Evolutionary conservation across 2,113 vertebrate genomes (phyloP), one percentile per base, ranked within the genome.

Genomic region (Elaphurus davidianus): DNA sequence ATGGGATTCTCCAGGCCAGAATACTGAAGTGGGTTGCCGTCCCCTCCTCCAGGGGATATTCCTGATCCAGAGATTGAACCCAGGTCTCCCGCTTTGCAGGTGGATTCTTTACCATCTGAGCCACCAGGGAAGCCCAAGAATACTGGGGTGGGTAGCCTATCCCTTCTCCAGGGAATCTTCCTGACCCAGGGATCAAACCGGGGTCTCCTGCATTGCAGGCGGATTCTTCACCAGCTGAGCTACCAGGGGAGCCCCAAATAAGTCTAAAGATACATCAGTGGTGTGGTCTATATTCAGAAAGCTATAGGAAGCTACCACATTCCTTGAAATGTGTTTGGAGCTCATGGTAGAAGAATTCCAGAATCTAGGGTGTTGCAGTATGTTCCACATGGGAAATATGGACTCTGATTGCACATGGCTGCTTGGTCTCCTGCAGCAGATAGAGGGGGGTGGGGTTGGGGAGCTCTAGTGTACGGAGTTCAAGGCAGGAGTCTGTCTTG

Each of bases 21-120:
- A 71, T 23, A 40, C 19, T 23, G 67, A 71, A 40, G 10, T 71
- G 67, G n/a, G 67, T 40, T 71, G 67, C n/a, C 0, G 0, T 12
- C 10, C 67, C n/a, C 67, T 71, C n/a, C 19, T 40, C 67, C 67
- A 71, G 67, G n/a, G 16, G 19, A 71, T 23, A 40, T 6, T 71
- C 67, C 4, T 4, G 6, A 40, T 23, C 19, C 9, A 71, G n/a
- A 5, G n/a, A 40, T 23, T 71, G 4, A 71, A 36, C 19, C n/a
- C 9, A 71, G 67, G n/a, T 40, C 67, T 71, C 67, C 5, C 9
- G 1, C 19, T 23, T 36, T 71, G n/a, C 19, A 40, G 67, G n/a
- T 0, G 0, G 19, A 71, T 40, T 71, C 67, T 36, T 10, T 71
- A 71, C n/a, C 0, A 0, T 71, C 67, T 71, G 67, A 40, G 19